phyloP scores from a whole-genome alignment of 2,113 vertebrate species.

The Gasterosteus nipponicus region DNA sequence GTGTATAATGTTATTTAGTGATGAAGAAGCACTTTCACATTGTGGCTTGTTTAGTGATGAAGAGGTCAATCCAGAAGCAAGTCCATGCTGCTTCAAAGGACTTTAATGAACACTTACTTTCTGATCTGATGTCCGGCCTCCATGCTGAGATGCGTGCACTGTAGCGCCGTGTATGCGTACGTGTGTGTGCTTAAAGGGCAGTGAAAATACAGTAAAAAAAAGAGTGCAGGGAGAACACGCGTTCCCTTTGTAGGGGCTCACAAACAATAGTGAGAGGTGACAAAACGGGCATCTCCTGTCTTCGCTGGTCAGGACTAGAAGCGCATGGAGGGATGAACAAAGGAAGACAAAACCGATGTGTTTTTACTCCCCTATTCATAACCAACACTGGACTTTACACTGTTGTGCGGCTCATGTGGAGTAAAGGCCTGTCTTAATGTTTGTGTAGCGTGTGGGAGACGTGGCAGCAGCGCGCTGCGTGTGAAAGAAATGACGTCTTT shows the following conservation, averaged over 20 bases:
- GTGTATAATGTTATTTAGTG: not conserved
- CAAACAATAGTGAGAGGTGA: slow-evolving; percentile 45
- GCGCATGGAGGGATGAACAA: slow-evolving; percentile 48
- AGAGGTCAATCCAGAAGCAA: too few species aligned
- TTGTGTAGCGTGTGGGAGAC: slow-evolving; percentile 4
- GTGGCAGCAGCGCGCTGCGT: not conserved
- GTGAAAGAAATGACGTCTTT: not conserved
- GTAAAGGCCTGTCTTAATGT: slow-evolving; percentile 31
- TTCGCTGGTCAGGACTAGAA: slow-evolving; percentile 64
- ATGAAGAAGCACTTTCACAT: too few species aligned
- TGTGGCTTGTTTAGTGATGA: too few species aligned
- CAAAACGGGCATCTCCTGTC: slow-evolving; percentile 59
- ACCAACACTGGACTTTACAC: slow-evolving; percentile 20
- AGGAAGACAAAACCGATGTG: slow-evolving; percentile 42
- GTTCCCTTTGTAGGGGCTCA: slow-evolving; percentile 42
- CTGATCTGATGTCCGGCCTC: not conserved
- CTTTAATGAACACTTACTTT: not conserved
- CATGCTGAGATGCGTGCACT: slow-evolving; percentile 1
- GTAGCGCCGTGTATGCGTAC: not conserved
- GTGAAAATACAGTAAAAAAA: slow-evolving; percentile 32
- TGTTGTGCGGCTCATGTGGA: slow-evolving; percentile 29
- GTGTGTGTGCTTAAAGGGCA: slow-evolving; percentile 37
- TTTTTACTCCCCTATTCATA: slow-evolving; percentile 42
- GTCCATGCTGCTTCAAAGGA: not conserved
- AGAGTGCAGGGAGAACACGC: slow-evolving; percentile 62